Conservation (phyloP, 2,888 invertebrate species). For the Stenotaenia linearis region DNA sequence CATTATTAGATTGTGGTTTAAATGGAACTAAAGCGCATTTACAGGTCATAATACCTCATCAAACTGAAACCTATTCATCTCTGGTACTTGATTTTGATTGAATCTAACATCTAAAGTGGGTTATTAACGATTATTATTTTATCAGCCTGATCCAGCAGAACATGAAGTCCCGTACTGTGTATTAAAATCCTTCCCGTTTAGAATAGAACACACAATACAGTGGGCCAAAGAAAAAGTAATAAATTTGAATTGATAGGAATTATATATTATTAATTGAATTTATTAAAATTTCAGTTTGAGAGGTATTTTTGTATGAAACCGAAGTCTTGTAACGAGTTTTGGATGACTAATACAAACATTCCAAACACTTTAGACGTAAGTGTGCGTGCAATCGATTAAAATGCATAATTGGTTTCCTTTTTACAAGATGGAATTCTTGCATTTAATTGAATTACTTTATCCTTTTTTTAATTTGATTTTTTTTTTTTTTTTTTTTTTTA, state of each 20-base stretch:
- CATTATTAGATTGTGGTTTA: not conserved
- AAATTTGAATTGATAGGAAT: not conserved
- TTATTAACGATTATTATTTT: conserved; percentile 2
- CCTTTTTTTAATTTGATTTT: not conserved
- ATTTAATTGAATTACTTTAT: not conserved
- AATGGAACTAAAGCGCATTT: not conserved
- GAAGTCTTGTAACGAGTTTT: not conserved
- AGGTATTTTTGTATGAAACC: conserved; percentile 30
- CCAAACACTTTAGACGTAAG: not conserved
- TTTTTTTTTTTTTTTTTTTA: not conserved
- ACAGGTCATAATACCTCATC: not conserved
- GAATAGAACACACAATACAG: conserved; percentile 50
- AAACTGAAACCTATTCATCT: not conserved
- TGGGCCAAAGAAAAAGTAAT: conserved; percentile 47
- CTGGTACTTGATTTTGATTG: not conserved
- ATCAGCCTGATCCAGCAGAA: conserved; percentile 47
- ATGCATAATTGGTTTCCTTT: not conserved
- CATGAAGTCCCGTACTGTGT: conserved; percentile 49
- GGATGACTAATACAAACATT: not conserved
- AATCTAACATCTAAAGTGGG: not conserved
- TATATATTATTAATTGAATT: not conserved
- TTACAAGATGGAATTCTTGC: not conserved
- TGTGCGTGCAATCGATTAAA: not conserved
- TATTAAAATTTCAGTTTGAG: conserved; percentile 30
- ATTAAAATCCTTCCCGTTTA: conserved; percentile 49